Evolutionary conservation across 2,797 vertebrate species (phyloP).

Genomic region (Mycteria americana): DNA sequence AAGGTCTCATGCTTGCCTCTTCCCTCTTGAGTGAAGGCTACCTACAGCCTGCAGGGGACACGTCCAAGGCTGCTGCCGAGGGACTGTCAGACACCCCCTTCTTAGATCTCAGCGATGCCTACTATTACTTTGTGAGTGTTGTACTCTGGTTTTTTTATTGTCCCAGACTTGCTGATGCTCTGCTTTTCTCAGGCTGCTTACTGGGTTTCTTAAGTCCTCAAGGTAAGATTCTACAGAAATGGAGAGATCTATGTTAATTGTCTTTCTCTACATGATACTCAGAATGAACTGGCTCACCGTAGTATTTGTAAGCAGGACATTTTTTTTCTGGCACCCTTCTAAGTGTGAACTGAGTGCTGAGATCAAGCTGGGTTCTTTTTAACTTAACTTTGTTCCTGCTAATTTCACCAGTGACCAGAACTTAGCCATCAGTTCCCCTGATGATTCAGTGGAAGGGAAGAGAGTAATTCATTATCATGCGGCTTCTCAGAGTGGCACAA

Average conservation of each 20-base stretch:
- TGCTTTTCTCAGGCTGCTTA: not conserved
- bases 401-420: not conserved
- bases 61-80: conserved; percentile 83
- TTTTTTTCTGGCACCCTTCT: not conserved
- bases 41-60: conserved; percentile 88
- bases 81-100: conserved; percentile 78
- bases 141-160: not conserved
- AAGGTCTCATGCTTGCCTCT: conserved; percentile 87
- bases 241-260: not conserved
- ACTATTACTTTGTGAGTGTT: conserved; percentile 94
- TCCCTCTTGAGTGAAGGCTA: conserved; percentile 92
- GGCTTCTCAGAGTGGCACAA: not conserved
- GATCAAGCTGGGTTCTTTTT: not conserved
- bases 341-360: not conserved
- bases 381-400: not conserved
- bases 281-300: not conserved
- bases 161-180: not conserved
- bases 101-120: conserved; percentile 84
- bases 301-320: not conserved
- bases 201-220: not conserved
- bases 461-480: not conserved
- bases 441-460: not conserved
- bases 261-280: not conserved
- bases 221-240: not conserved
- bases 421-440: not conserved